Evolutionary conservation across 1,140 invertebrate species (phyloP), one percentile per base, ranked within the genome.

Genomic region (Melitaea cinxia): DNA sequence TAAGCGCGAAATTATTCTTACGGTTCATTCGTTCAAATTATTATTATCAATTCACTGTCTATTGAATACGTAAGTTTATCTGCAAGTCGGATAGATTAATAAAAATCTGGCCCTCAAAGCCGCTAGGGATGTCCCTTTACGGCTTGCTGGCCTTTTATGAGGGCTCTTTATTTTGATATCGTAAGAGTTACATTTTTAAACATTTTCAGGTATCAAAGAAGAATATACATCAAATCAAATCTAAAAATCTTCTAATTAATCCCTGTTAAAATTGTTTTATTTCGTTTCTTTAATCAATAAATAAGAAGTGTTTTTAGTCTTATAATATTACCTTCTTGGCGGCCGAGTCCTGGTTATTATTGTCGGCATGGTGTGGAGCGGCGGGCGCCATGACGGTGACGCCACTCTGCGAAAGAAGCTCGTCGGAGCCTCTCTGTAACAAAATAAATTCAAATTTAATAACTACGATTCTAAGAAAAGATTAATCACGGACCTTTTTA

Each of bases 381-480:
- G 96, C 96, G 78, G 97, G 97, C 93, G 97, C 97, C 94, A 97
- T 97, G 85, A 98, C 96, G 92, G 96, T 96, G 81, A 95, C 94
- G 84, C 95, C 95, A 91, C 95, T 96, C 93, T 97, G 96, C 88
- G 96, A 97, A 92, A 98, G 93, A 91, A 98, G 94, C 93, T 98
- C 97, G 94, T 98, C 97, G 88, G 96, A 97, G 92, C 97, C 97
- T 93, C 97, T 96, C 97, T 98, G 95, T 7, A 96, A 96, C 85
- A 91, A 91, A 75, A 82, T 81, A 71, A 77, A 74, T 67, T 2
- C 2, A 2, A 6, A 26, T 26, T 26, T 4, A 26, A 26, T 26
- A 26, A 26, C 2, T 6, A 26, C 24, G 24, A 4, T 6, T 26
- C 2, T 4, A 26, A 4, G 6, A 6, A 26, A 26, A 26, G 2